Evolutionary conservation across 2,113 vertebrate species (phyloP).

Genomic region (Cochlearius cochlearius): DNA sequence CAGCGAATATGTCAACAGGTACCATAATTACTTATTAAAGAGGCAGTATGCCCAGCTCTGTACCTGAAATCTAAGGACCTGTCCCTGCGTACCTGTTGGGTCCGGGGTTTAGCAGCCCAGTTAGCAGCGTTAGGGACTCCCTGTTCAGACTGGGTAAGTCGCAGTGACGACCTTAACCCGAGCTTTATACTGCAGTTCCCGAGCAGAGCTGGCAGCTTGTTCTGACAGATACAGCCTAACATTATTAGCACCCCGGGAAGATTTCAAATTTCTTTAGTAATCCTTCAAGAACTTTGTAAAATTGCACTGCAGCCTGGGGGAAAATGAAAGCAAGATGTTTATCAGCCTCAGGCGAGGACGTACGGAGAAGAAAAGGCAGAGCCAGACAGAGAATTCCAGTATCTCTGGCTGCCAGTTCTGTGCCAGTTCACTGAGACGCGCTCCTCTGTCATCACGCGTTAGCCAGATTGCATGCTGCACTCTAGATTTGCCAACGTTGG

Average conservation of each 20-base stretch:
- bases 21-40: neutral
- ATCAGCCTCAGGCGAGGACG: neutral
- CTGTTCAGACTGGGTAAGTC: neutral
- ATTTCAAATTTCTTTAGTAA: conserved; percentile 20
- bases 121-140: neutral
- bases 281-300: neutral
- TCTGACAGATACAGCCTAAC: neutral
- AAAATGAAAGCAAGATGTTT: conserved; percentile 8
- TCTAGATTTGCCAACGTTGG: neutral
- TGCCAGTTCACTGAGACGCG: neutral
- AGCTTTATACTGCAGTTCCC: neutral
- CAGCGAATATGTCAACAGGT: neutral
- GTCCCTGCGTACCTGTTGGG: neutral
- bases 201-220: neutral
- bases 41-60: neutral
- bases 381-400: neutral
- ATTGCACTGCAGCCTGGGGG: neutral
- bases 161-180: neutral
- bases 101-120: neutral
- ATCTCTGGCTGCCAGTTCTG: neutral
- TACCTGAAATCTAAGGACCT: neutral
- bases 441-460: neutral
- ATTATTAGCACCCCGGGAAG: neutral
- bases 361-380: neutral
- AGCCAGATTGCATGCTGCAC: neutral